Evolutionary conservation across 1,140 invertebrate species (phyloP).

Genomic region (Drosophila setifemur): DNA sequence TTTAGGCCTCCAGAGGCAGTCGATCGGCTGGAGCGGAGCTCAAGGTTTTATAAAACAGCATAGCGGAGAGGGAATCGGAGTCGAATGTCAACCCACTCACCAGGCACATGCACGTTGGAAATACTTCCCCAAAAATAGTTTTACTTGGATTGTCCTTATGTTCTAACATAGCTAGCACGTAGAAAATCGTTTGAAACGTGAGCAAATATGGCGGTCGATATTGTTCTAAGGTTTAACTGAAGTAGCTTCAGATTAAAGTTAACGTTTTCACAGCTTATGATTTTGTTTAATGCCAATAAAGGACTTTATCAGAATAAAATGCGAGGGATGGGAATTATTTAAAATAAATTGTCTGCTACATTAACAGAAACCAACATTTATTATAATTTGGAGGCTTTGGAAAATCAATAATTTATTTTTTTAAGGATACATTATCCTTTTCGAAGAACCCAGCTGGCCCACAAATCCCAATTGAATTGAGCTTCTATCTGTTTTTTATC

Average conservation of each 20-base stretch:
- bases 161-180: conserved; percentile 54
- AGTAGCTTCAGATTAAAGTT: conserved; percentile 38
- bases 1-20: conserved; percentile 67
- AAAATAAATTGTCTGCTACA: too few relatives aligned
- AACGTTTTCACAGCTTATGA: conserved; percentile 29
- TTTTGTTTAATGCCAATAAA: conserved; percentile 66
- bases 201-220: conserved; percentile 64
- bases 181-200: conserved; percentile 60
- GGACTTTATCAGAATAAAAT: conserved; percentile 67
- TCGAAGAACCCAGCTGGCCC: conserved; percentile 2
- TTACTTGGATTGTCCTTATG: conserved; percentile 49
- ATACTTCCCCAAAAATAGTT: conserved; percentile 3
- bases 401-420: too few relatives aligned
- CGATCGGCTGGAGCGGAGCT: conserved; percentile 36
- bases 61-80: background rate
- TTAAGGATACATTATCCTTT: conserved; percentile 28
- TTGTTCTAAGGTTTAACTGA: conserved; percentile 13
- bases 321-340: too few relatives aligned
- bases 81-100: background rate
- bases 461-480: conserved; percentile 35
- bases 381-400: too few relatives aligned
- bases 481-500: conserved; percentile 24
- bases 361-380: too few relatives aligned
- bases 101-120: conserved; percentile 19
- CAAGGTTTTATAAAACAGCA: background rate